These are phyloP conservation scores for Drosophila mulleri DNA, from an alignment of 2,888 invertebrate species.

Conservation along the genomic window DNA sequence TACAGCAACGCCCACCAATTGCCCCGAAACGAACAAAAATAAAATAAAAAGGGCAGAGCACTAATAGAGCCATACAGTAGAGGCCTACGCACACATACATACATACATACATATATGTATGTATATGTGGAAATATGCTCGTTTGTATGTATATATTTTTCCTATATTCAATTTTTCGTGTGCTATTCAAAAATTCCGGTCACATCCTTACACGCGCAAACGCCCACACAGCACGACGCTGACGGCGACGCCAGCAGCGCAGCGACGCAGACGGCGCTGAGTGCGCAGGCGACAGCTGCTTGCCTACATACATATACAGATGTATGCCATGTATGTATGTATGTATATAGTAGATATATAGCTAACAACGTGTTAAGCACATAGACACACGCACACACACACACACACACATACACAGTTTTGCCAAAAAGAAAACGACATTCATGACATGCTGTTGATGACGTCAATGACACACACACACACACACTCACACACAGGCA, in stretches of 20 bases:
- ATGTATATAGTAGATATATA: slow-evolving; percentile 8
- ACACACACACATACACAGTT: slow-evolving; percentile 19
- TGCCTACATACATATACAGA: slow-evolving; percentile 1
- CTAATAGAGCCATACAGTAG: slow-evolving; percentile 61
- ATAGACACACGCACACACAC: slow-evolving; percentile 18
- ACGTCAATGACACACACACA: slow-evolving; percentile 71
- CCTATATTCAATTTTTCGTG: slow-evolving; percentile 76
- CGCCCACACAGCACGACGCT: slow-evolving; percentile 62
- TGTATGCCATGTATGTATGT: neutral
- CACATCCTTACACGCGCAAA: slow-evolving; percentile 79
- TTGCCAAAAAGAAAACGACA: slow-evolving; percentile 55
- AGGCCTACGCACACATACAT: slow-evolving; percentile 11
- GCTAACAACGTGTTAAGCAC: slow-evolving; percentile 39
- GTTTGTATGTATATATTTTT: slow-evolving; percentile 44
- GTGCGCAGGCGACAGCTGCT: slow-evolving; percentile 65
- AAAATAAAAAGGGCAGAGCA: slow-evolving; percentile 27
- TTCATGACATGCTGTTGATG: slow-evolving; percentile 82
- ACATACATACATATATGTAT: neutral
- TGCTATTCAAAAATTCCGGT: slow-evolving; percentile 75
- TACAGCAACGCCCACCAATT: slow-evolving; percentile 62
- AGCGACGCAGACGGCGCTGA: slow-evolving; percentile 19
- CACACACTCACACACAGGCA: slow-evolving; percentile 23
- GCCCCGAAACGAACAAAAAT: slow-evolving; percentile 4
- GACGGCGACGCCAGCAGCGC: slow-evolving; percentile 7
- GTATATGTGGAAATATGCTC: neutral